These are phyloP conservation scores for Leptinotarsa defecta DNA, from an alignment of 1,140 invertebrate species.

Conservation along the genomic window DNA sequence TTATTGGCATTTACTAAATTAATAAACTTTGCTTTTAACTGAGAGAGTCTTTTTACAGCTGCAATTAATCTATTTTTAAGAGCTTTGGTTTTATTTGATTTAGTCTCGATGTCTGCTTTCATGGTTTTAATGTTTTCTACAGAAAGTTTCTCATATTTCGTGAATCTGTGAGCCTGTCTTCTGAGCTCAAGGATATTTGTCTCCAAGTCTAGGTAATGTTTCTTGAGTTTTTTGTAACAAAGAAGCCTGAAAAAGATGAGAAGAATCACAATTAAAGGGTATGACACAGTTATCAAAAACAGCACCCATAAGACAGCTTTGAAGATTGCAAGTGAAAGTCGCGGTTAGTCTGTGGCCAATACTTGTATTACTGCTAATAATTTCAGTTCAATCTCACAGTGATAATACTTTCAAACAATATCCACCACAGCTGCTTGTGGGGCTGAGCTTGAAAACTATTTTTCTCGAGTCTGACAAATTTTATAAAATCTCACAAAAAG, in stretches of 20 bases:
- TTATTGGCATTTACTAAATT: neutral
- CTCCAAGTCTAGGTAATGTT: neutral
- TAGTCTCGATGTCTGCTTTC: neutral
- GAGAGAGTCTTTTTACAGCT: neutral
- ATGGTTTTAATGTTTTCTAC: neutral
- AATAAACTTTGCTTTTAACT: neutral
- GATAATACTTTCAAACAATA: too few relatives aligned
- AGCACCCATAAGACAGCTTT: too few relatives aligned
- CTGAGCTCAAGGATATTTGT: conserved; percentile 2
- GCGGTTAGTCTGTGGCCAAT: too few relatives aligned
- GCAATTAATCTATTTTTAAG: neutral
- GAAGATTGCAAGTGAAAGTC: too few relatives aligned
- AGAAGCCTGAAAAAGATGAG: neutral
- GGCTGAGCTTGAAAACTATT: too few relatives aligned
- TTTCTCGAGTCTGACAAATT: too few relatives aligned
- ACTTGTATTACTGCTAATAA: too few relatives aligned
- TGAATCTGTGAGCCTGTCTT: neutral
- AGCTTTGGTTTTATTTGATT: neutral
- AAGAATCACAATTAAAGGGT: neutral
- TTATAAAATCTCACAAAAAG: too few relatives aligned
- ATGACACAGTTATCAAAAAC: too few relatives aligned
- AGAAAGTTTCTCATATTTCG: neutral
- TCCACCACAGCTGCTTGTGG: too few relatives aligned
- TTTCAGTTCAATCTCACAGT: too few relatives aligned
- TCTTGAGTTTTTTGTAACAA: neutral